Evolutionary conservation across 2,888 invertebrate species (phyloP).

Genomic region (Parnassius glacialis): DNA sequence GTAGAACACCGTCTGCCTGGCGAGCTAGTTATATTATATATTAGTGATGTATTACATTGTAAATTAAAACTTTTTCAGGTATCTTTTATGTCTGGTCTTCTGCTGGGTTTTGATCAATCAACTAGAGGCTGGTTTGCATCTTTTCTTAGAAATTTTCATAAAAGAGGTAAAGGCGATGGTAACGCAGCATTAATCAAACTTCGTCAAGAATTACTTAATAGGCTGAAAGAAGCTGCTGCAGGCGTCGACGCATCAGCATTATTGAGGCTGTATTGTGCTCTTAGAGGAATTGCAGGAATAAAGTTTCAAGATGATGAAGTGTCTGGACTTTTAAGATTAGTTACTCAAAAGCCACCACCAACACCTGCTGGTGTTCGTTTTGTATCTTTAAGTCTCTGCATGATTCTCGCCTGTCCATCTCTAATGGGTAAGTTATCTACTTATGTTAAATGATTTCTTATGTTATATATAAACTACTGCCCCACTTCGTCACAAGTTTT

Average conservation of each 20-base stretch:
- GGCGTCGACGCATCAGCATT: conserved; percentile 94
- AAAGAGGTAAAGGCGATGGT: conserved; percentile 88
- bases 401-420: conserved; percentile 96
- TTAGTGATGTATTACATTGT: too few relatives aligned
- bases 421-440: conserved; percentile 81
- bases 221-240: conserved; percentile 85
- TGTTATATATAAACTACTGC: too few relatives aligned
- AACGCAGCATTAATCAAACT: conserved; percentile 84
- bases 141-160: conserved; percentile 93
- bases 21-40: too few relatives aligned
- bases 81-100: conserved; percentile 92
- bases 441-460: too few relatives aligned
- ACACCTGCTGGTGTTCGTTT: conserved; percentile 96
- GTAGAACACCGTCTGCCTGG: too few relatives aligned
- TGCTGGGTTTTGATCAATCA: conserved; percentile 94
- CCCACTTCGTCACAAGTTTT: too few relatives aligned
- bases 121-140: conserved; percentile 96
- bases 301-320: conserved; percentile 97
- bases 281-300: conserved; percentile 95
- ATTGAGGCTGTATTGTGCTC: conserved; percentile 93
- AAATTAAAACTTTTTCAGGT: conserved; percentile 68
- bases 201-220: conserved; percentile 87
- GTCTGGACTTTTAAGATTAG: conserved; percentile 88
- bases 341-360: conserved; percentile 93
- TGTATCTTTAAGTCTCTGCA: conserved; percentile 95